Conservation (phyloP, 2,113 vertebrate species). For the Sorex fumeus region DNA sequence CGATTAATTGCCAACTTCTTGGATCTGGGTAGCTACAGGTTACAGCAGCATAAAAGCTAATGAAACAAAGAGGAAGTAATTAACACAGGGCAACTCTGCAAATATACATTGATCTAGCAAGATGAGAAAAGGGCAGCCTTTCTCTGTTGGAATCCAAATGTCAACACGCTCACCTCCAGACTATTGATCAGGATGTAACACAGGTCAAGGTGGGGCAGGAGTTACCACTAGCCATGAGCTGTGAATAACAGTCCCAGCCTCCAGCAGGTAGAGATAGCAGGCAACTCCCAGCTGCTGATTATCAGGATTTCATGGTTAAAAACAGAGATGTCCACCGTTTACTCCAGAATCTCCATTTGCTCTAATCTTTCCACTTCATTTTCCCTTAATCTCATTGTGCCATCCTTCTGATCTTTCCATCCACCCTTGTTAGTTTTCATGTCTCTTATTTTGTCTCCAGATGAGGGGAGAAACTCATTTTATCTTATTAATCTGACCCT, state of each 20-base stretch:
- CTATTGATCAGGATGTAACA: slow-evolving; percentile 12
- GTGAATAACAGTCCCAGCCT: background rate
- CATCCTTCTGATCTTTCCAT: background rate
- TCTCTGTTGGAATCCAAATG: slow-evolving; percentile 59
- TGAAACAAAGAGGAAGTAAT: slow-evolving; percentile 79
- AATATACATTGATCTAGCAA: slow-evolving; percentile 75
- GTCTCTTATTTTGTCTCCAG: background rate
- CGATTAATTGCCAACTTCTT: slow-evolving; percentile 71
- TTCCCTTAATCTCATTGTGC: background rate
- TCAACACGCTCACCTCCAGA: slow-evolving; percentile 47
- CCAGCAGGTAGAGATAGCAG: background rate
- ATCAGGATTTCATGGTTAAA: background rate
- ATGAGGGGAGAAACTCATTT: background rate
- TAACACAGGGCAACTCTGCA: slow-evolving; percentile 74
- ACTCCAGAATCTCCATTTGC: background rate
- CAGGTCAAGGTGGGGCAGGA: background rate
- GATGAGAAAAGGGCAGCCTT: slow-evolving; percentile 44
- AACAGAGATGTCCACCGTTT: background rate
- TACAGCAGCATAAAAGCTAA: slow-evolving; percentile 80
- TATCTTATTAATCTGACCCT: background rate
- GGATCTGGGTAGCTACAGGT: slow-evolving; percentile 68
- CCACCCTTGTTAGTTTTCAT: slow-evolving; percentile 26
- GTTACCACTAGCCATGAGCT: background rate
- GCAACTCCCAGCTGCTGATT: background rate
- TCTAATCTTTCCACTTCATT: background rate